Conservation (phyloP, 2,113 vertebrate genomes). For the Channa maculata region DNA sequence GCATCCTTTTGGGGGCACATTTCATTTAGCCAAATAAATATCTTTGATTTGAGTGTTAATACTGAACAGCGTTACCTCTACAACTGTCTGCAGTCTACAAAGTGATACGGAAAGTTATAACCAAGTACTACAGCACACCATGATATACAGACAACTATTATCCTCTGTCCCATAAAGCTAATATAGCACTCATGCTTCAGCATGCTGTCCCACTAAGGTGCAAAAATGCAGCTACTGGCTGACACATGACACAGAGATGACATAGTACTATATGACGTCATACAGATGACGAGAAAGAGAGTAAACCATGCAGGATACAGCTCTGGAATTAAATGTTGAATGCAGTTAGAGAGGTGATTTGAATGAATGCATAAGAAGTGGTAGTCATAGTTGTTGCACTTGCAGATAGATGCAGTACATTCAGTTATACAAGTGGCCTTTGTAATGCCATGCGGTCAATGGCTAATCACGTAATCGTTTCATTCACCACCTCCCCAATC, state of each 20-base stretch:
- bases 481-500: slow-evolving; percentile 80
- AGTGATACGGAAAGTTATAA: slow-evolving; percentile 43
- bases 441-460: slow-evolving; percentile 79
- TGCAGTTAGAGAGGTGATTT: slow-evolving; percentile 83
- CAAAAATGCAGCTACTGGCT: slow-evolving; percentile 75
- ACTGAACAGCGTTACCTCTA: slow-evolving; percentile 43
- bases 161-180: slow-evolving; percentile 67
- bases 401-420: slow-evolving; percentile 82
- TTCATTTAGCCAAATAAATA: slow-evolving; percentile 28
- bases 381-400: slow-evolving; percentile 79
- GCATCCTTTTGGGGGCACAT: slow-evolving; percentile 25
- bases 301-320: slow-evolving; percentile 82
- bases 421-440: slow-evolving; percentile 78
- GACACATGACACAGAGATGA: slow-evolving; percentile 79
- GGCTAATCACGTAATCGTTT: slow-evolving; percentile 75
- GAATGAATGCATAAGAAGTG: slow-evolving; percentile 82
- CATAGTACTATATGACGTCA: slow-evolving; percentile 74
- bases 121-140: slow-evolving; percentile 54
- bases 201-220: slow-evolving; percentile 79
- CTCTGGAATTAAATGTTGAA: slow-evolving; percentile 76
- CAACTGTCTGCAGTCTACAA: slow-evolving; percentile 47
- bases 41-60: slow-evolving; percentile 34
- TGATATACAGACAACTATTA: slow-evolving; percentile 50
- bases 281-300: slow-evolving; percentile 77
- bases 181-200: slow-evolving; percentile 77